Base-by-base conservation (phyloP, 2,888 invertebrate genomes). In the Spicauda simplicius region DNA sequence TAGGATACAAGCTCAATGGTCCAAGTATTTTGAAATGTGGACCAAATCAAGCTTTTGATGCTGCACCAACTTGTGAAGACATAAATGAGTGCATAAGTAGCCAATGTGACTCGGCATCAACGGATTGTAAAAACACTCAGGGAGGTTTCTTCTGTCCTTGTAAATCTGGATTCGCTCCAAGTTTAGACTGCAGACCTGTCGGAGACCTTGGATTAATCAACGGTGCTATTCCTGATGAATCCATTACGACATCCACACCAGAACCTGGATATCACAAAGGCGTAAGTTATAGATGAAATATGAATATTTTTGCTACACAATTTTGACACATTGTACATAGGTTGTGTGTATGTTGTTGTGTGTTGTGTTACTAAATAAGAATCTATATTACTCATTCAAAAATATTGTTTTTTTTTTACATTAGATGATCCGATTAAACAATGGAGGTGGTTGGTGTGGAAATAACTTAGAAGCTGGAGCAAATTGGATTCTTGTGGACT, bases 101-200 rank as follows among this genome's bases (percentile, higher is more conserved):
- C 69, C 98, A 98, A 84, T 98, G 98, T 84, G 98, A 98, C 81
- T 91, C 96, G 25, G 97, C 97, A 0, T 98, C 98, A 0, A 98
- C 98, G 0, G 97, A 98, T 84, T 98, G 98, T 83, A 95, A 96
- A 74, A 98, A 98, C 80, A 96, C 96, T 6, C 96, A 96, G 56
- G 98, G 98, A 53, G 97, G 97, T 19, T 98, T 98, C 91, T 96
- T 96, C 76, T 98, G 98, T 81, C 97, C 97, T 76, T 98, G 98
- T 80, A 95, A 96, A 69, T 87, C 95, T 72, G 98, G 98, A 52
- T 98, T 98, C 79, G 90, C 96, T 0, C 96, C 97, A 6, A 97
- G 97, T 66, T 94, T 97, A 75, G 98, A 98, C 82, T 98, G 98
- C 81, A 95, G 98, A 75, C 98, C 98, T 0, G 97, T 98, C 45